Evolutionary conservation across 2,113 vertebrate genomes (phyloP).

Genomic region (Ceyx cyanopectus): DNA sequence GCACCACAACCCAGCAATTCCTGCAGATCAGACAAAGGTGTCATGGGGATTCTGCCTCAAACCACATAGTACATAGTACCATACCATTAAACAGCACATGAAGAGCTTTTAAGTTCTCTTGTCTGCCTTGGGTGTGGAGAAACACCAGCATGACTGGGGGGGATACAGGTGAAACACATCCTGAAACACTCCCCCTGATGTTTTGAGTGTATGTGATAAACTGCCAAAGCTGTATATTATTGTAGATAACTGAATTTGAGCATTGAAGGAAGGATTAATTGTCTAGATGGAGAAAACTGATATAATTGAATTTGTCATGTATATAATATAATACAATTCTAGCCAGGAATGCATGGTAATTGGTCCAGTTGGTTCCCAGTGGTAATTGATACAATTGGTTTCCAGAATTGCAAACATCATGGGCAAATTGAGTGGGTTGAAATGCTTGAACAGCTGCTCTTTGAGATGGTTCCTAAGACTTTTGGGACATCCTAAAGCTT

Average conservation of each 20-base stretch:
- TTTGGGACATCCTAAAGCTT: neutral
- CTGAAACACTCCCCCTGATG: neutral
- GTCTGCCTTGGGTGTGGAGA: neutral
- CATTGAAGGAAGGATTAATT: neutral
- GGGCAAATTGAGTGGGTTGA: neutral
- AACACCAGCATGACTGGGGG: neutral
- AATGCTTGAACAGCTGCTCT: neutral
- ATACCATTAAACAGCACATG: neutral
- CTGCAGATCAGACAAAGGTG: neutral
- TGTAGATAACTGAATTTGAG: neutral
- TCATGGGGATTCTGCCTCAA: neutral
- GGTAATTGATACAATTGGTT: neutral
- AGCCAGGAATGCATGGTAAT: neutral
- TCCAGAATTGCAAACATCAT: neutral
- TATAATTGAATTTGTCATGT: neutral
- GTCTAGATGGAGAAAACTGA: neutral
- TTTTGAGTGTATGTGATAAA: neutral
- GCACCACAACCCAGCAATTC: neutral
- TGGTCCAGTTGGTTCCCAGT: neutral
- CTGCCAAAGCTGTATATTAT: neutral
- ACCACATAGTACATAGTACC: neutral
- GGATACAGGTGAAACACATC: neutral
- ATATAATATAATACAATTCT: neutral
- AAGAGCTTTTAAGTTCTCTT: neutral
- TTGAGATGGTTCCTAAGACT: neutral